Conservation (phyloP, 2,888 invertebrate genomes). For the Therioaphis trifolii region DNA sequence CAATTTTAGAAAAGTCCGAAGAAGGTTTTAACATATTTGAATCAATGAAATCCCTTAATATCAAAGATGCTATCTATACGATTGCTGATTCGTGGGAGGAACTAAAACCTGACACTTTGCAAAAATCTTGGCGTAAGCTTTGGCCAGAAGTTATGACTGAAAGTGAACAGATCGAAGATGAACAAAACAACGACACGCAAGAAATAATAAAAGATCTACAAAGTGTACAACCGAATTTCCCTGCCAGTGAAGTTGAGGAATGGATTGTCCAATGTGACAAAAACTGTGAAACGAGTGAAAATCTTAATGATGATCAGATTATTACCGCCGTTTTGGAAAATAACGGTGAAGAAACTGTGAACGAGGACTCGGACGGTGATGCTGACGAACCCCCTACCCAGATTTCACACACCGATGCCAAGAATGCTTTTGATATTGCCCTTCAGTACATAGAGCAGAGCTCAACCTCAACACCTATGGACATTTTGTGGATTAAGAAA, state of each 20-base stretch:
- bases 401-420: no score
- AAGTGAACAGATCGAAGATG: constrained; percentile 43
- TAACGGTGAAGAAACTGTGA: constrained; percentile 52
- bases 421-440: no score
- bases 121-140: no score
- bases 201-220: constrained; percentile 41
- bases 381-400: constrained; percentile 27
- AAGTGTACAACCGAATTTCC: constrained; percentile 33
- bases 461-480: no score
- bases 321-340: constrained; percentile 41
- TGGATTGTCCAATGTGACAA: constrained; percentile 23
- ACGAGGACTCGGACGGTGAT: constrained; percentile 17
- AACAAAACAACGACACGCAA: constrained; percentile 39
- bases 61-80: background rate
- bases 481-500: no score
- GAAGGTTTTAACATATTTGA: constrained; percentile 25
- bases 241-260: constrained; percentile 30
- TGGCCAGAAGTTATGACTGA: no score
- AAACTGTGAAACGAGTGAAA: constrained; percentile 22
- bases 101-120: no score
- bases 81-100: background rate
- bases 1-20: constrained; percentile 3
- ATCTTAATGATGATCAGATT: constrained; percentile 23
- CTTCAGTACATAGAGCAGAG: no score
- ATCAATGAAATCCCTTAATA: constrained; percentile 6